These are phyloP conservation scores for Porites lutea DNA, from an alignment of 64 coral and sea anemone genomes.

Conservation along the genomic window DNA sequence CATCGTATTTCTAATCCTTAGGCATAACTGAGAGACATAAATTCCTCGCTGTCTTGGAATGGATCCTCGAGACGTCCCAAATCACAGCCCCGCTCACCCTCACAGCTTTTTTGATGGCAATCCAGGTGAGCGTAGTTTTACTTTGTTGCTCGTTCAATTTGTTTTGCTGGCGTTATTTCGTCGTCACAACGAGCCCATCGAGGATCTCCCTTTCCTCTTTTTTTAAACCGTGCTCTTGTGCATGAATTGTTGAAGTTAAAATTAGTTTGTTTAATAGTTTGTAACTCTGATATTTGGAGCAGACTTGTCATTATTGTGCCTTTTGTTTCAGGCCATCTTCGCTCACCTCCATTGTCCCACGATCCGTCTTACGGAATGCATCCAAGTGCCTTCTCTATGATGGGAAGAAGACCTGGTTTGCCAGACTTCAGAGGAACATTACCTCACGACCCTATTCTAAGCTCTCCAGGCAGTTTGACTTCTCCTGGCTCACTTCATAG, in stretches of 20 bases:
- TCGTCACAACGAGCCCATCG: neutral
- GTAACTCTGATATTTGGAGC: neutral
- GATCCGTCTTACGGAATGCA: conserved; percentile 94
- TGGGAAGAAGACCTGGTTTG: conserved; percentile 90
- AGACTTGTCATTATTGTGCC: conserved; percentile 36
- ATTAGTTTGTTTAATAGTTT: conserved; percentile 11
- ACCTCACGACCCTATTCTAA: conserved; percentile 90
- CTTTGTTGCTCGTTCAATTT: conserved; percentile 50
- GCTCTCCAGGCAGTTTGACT: conserved; percentile 79
- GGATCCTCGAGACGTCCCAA: conserved; percentile 95
- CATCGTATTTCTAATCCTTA: conserved; percentile 96
- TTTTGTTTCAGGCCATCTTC: conserved; percentile 95
- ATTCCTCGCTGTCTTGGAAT: conserved; percentile 62
- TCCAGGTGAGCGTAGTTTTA: conserved; percentile 92
- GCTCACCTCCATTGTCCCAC: conserved; percentile 96
- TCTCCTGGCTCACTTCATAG: conserved; percentile 85
- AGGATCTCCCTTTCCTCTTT: conserved; percentile 24
- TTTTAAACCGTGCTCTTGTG: neutral
- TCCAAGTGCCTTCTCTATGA: conserved; percentile 97
- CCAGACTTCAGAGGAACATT: conserved; percentile 75
- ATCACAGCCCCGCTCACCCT: conserved; percentile 91
- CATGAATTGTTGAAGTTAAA: neutral
- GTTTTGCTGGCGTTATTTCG: conserved; percentile 71
- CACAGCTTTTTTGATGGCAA: conserved; percentile 97
- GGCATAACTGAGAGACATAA: conserved; percentile 81